Evolutionary conservation across 2,797 vertebrate species (phyloP), one percentile per base, ranked within the genome.

Genomic region (Heterohyrax brucei): DNA sequence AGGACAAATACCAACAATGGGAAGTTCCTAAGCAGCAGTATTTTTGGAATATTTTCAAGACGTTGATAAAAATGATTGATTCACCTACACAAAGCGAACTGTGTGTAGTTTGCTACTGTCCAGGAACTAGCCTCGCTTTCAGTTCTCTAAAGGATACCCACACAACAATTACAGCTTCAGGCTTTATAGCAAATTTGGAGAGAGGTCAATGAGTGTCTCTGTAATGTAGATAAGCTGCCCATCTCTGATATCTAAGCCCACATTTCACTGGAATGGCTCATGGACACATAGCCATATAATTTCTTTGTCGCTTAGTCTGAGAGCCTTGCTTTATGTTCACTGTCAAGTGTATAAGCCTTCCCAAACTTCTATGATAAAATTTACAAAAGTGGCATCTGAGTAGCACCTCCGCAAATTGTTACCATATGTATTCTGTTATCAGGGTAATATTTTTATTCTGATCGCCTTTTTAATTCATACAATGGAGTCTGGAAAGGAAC

Each of bases 141-240:
- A 68, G 88, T 96, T 94, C 94, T 91, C 86, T 30, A 73, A 95
- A 93, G 59, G 64, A n/a, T 12, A 13, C 18, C 73, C 80, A 30
- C 76, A 22, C 0, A 30, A 56, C 9, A 0, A 18, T 0, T 1
- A 39, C 12, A 28, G 59, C 48, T 50, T 13, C 28, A 44, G 0
- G 28, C 12, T 46, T 3, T 28, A 76, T 3, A 19, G 53, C 21
- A 53, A 59, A 59, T 80, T 56, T 5, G 2, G 93, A 26, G 75
- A 39, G 14, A 21, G 10, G 1, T 44, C 61, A 61, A n/a, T 7
- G 3, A 5, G 76, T 13, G 44, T 87, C 72, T 64, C 78, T 10
- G 0, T 4, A 14, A 64, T 9, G 53, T 28, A 46, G 50, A 77
- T 2, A 2, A 0, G 30, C 14, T 2, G 26, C 70, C 76, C n/a